Evolutionary conservation across 1,140 invertebrate genomes (phyloP), one percentile per base, ranked within the genome.

Genomic region (Charaxes varanes): DNA sequence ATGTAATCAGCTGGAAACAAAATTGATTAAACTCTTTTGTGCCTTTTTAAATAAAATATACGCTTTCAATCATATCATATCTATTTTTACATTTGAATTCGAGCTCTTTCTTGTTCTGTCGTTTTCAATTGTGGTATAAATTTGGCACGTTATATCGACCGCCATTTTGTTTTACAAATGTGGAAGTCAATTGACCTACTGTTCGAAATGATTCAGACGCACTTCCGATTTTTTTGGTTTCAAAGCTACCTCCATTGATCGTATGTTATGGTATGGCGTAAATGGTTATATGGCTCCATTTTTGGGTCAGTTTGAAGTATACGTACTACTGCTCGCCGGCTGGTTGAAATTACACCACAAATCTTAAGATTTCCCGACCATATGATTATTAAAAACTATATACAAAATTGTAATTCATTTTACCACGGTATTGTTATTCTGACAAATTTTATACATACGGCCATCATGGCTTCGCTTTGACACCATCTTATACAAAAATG

Each of bases 1-100:
- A 18, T 31, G 16, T 31, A 31, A 31, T 17, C 14, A 12, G 18
- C 14, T 31, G 28, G 28, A 30, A 30, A 30, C 27, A 11, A n/a
- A 31, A 31, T 31, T 31, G 28, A 31, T 31, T 31, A 31, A 31
- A 31, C 26, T 18, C 28, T 31, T 31, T 31, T 10, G 6, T 17
- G 28, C 11, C 8, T 8, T 31, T 31, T 31, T 31, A 2, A 2
- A 4, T 15, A 15, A 30, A 30, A 30, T 30, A 30, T 6, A 2
- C 27, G 15, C 14, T 30, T 16, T 13, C 15, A 27, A 27, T 27
- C 11, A 27, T 16, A 14, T 27, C 14, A 27, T 27, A 6, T 27
- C 12, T 12, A 27, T 27, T 27, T 27, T 13, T 24, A 5, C 7
- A 23, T 23, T 1, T 1, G n/a, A 8, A n/a, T 8, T 6, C 6